Evolutionary conservation across 1,140 invertebrate species (phyloP), one percentile per base, ranked within the genome.

Genomic region (Pseudomyrmex gracilis): DNA sequence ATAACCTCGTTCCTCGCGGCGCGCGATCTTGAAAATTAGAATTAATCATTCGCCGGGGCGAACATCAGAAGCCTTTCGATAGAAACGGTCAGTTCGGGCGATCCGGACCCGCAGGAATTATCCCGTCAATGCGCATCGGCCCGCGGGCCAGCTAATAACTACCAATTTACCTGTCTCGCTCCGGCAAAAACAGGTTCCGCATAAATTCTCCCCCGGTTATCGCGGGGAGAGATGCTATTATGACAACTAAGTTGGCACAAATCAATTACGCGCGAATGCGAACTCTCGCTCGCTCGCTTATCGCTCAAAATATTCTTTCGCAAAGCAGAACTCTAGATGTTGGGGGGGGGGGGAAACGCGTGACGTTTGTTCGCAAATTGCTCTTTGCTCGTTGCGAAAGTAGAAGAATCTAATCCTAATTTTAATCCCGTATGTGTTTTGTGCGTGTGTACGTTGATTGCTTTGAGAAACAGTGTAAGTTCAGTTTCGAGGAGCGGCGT

Each of bases 141-240:
- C 84, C 77, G 82, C 83, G 84, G 87, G 83, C 80, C 80, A 73
- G 86, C 85, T 93, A 92, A 92, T 92, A 92, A 91, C 89, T 89
- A 90, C 83, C 90, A 92, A 92, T 93, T 92, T 93, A 92, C 89
- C 86, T 90, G 91, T 92, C 91, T 87, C 88, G 64, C 49, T 47
- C 82, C 61, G 83, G 86, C 84, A 70, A 89, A 82, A 92, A 92
- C 90, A 89, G 91, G 91, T 92, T 92, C 82, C 68, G 68, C 88
- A 92, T 93, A 92, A 92, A 92, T 93, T 92, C 82, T 66, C 73
- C 34, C 74, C 61, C 89, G 87, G 87, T 92, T 89, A 88, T 78
- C 57, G 49, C 82, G 53, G 74, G 64, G 67, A 84, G 5, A 34
- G 34, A 34, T 83, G 78, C 89, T 90, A 90, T 90, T 90, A 90